A percentile compares a stretch with the other conserved stretches of the same genome.
phyloP scores from a whole-genome alignment of 2,797 vertebrate genomes.

The Petrocephalus sullivani region DNA sequence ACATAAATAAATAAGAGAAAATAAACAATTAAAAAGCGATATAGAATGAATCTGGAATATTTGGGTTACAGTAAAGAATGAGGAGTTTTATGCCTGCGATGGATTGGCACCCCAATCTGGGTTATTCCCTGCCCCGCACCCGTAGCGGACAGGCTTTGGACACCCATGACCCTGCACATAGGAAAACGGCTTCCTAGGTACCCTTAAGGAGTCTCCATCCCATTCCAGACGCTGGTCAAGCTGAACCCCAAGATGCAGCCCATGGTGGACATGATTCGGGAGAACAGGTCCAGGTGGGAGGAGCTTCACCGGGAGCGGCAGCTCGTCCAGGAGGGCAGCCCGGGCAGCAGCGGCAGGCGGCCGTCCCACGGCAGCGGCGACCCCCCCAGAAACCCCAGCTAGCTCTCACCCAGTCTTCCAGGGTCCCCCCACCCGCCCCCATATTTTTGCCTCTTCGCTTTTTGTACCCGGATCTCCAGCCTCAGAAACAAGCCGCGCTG shows the following conservation, averaged over 20 bases:
- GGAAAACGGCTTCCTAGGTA: background rate
- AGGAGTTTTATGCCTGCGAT: too few relatives aligned
- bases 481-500: conserved; percentile 51
- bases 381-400: conserved; percentile 52
- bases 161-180: background rate
- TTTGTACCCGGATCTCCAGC: conserved; percentile 46
- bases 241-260: conserved; percentile 90
- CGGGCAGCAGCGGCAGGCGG: conserved; percentile 37
- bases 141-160: background rate
- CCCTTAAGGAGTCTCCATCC: background rate
- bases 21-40: too few relatives aligned
- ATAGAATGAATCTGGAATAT: too few relatives aligned
- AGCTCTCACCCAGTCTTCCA: conserved; percentile 36
- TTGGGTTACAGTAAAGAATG: too few relatives aligned
- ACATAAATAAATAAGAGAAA: too few relatives aligned
- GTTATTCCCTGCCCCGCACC: too few relatives aligned
- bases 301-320: conserved; percentile 80
- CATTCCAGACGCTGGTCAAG: conserved; percentile 79
- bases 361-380: conserved; percentile 34
- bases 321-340: conserved; percentile 48
- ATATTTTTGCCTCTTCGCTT: conserved; percentile 30
- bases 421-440: conserved; percentile 13
- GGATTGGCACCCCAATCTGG: too few relatives aligned
- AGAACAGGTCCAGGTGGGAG: conserved; percentile 86
- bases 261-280: conserved; percentile 84